Conservation (phyloP, 2,113 vertebrate species). For the Sylvietta virens region DNA sequence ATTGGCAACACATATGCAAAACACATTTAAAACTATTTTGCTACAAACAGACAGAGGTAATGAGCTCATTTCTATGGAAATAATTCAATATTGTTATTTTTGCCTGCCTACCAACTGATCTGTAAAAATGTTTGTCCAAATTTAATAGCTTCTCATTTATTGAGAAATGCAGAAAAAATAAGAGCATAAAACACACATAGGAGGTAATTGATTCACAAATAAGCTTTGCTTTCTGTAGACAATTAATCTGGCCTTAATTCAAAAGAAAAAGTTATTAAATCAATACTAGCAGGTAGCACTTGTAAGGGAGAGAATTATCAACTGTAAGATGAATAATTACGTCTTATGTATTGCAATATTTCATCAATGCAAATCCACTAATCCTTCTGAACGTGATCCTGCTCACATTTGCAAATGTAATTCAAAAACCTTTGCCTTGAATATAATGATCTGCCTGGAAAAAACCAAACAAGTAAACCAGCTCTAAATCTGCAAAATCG, state of each 20-base stretch:
- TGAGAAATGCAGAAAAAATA: not conserved
- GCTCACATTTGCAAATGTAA: not conserved
- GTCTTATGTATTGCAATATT: conserved; percentile 21
- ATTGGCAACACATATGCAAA: not conserved
- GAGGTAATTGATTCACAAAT: not conserved
- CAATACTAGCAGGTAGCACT: not conserved
- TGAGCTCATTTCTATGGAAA: conserved; percentile 42
- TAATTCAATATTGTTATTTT: not conserved
- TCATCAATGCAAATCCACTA: not conserved
- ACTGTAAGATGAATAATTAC: not conserved
- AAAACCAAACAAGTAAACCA: not conserved
- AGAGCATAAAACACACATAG: not conserved
- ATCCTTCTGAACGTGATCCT: not conserved
- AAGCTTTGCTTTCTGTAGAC: not conserved
- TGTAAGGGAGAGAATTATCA: not conserved
- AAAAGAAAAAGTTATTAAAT: not conserved
- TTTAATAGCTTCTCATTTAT: conserved; percentile 20
- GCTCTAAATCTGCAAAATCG: not conserved
- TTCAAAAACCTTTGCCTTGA: not conserved
- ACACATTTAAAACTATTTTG: not conserved
- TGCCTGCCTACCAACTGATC: not conserved
- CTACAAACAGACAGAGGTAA: conserved; percentile 9
- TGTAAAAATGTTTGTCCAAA: conserved; percentile 28
- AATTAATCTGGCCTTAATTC: not conserved
- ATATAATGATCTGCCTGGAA: not conserved